Conservation (phyloP, 2,113 vertebrate species). For the Spermophilus dauricus region DNA sequence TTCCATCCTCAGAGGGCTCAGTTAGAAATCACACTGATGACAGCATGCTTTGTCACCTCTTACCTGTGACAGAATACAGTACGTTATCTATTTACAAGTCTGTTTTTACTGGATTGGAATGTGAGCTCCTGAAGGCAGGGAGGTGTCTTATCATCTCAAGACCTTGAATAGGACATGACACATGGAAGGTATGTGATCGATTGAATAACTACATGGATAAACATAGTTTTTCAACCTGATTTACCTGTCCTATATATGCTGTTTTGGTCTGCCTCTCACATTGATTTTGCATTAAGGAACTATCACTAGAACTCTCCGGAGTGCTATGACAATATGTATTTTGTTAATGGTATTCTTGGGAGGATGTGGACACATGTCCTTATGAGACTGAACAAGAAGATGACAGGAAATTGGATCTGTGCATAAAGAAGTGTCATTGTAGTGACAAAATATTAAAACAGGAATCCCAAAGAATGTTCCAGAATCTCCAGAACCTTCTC, state of each 20-base stretch:
- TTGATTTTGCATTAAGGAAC: constrained; percentile 50
- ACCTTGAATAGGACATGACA: not conserved
- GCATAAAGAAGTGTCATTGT: not conserved
- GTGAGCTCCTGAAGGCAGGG: not conserved
- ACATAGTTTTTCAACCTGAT: constrained; percentile 46
- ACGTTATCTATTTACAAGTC: not conserved
- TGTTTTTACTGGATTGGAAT: not conserved
- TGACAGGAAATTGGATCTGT: not conserved
- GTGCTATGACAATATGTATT: not conserved
- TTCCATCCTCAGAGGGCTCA: not conserved
- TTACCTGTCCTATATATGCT: constrained; percentile 23
- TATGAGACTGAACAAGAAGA: not conserved
- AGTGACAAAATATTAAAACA: constrained; percentile 15
- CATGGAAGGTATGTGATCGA: constrained; percentile 10
- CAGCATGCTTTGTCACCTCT: not conserved
- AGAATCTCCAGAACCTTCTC: not conserved
- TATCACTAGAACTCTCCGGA: constrained; percentile 52
- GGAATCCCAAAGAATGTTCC: not conserved
- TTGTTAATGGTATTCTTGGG: not conserved
- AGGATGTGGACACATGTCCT: not conserved
- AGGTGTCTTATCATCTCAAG: constrained; percentile 3
- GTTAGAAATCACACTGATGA: not conserved
- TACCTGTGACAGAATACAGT: not conserved
- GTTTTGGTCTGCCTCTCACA: constrained; percentile 22
- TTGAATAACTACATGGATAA: constrained; percentile 18